Evolutionary conservation across 2,888 invertebrate species (phyloP), one percentile per base, ranked within the genome.

Genomic region (Bombylius major): DNA sequence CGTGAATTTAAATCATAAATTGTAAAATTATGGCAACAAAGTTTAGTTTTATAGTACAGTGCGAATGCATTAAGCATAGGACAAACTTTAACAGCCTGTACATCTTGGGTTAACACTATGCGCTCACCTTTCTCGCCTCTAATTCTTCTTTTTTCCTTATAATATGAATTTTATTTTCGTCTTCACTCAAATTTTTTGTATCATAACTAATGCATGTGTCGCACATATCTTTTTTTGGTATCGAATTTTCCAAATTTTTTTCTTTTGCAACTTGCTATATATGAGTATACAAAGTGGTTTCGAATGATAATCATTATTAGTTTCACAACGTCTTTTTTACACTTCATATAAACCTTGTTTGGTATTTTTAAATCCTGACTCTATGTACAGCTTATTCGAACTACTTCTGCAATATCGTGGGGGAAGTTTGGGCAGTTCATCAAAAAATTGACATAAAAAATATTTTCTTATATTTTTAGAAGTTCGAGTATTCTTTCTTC

Each of bases 21-120:
- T 12, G 54, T 54, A 14, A 54, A 42, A 34, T 54, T 54, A 33
- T 53, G 47, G 47, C 42, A 54, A n/a, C 46, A 50, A n/a, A 55
- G 39, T 39, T 55, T 50, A 6, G 55, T 50, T 50, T 51, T 55
- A 36, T 51, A 55, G 36, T 50, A 55, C 12, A 47, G n/a, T 6
- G 55, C 50, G 6, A 46, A 46, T n/a, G 46, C 46, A 39, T 55
- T 55, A 7, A 55, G 44, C 14, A 47, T 36, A 12, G 51, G 55
- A 45, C 33, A 45, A 50, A 55, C 46, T 51, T 51, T 55, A 5
- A 51, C 55, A 14, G 55, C 55, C 34, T 51, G 55, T 31, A 55
- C n/a, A 50, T 55, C 55, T n/a, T 50, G 50, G 1, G 51, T 55
- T 11, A 42, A 42, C 8, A 42, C 12, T 11, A 11, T 11, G 5